Evolutionary conservation across 2,888 invertebrate genomes (phyloP).

Genomic region (Hylaea fasciaria): DNA sequence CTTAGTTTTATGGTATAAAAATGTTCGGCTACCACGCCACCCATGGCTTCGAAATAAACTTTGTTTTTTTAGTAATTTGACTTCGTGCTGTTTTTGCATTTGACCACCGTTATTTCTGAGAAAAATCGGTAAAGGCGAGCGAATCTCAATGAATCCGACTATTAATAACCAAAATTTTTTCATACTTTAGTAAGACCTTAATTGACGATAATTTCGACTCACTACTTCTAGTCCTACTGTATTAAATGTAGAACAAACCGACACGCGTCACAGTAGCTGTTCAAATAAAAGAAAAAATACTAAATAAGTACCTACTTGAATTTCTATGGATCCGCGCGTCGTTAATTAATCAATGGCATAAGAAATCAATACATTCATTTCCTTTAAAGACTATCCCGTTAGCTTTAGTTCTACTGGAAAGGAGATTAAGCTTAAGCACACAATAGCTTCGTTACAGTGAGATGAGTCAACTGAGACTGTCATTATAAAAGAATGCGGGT

Average conservation of each 20-base stretch:
- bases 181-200: no score
- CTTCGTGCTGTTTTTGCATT: no score
- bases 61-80: not conserved
- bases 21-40: not conserved
- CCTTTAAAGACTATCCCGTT: conserved; percentile 7
- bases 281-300: not conserved
- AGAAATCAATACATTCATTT: conserved; percentile 2
- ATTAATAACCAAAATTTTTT: no score
- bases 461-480: conserved; percentile 20
- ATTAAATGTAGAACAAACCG: no score
- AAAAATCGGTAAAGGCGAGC: no score
- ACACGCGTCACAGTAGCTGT: no score
- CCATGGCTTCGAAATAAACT: not conserved
- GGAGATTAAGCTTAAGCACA: conserved; percentile 11
- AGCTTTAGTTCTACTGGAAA: conserved; percentile 12
- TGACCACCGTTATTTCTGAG: no score
- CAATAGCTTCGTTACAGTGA: conserved; percentile 20
- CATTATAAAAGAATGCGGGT: conserved; percentile 25
- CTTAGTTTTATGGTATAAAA: not conserved
- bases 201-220: no score
- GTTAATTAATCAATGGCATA: not conserved
- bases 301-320: not conserved
- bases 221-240: no score
- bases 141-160: no score
- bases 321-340: no score